Conservation (phyloP, 2,797 vertebrate genomes). For the Hippopotamyrus pictus region DNA sequence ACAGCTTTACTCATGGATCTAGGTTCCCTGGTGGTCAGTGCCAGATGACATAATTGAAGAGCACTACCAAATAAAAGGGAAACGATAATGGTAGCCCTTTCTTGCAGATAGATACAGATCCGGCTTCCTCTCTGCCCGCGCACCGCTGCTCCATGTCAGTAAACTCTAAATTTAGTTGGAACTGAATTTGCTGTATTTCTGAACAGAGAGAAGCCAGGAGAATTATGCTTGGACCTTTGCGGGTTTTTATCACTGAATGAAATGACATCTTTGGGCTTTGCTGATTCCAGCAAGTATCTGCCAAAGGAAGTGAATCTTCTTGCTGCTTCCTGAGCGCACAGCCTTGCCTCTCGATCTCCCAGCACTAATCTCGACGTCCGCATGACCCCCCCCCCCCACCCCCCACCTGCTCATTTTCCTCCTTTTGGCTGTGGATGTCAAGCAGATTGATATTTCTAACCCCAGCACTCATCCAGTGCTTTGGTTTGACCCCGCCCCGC, state of each 20-base stretch:
- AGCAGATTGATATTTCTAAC: conserved; percentile 97
- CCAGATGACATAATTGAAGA: not conserved
- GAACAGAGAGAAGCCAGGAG: not conserved
- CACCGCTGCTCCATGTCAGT: not conserved
- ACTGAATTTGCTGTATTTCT: not conserved
- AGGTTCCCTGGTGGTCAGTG: not conserved
- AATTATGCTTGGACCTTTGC: not conserved
- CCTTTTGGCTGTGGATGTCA: conserved; percentile 83
- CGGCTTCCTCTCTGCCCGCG: not conserved
- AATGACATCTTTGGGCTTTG: not conserved
- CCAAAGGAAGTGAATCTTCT: not conserved
- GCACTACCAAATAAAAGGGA: not conserved
- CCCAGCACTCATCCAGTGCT: conserved; percentile 77
- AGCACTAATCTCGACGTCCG: conserved; percentile 60
- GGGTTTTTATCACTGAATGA: not conserved
- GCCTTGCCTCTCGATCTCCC: conserved; percentile 21
- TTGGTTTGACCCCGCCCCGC: conserved; percentile 64
- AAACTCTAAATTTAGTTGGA: not conserved
- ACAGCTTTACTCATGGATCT: not conserved
- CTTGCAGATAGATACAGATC: not conserved
- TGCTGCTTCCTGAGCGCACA: not conserved
- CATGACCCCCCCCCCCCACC: conserved; percentile 54
- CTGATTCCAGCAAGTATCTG: not conserved
- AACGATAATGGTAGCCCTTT: not conserved
- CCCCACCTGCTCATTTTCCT: conserved; percentile 43